Evolutionary conservation across 2,888 invertebrate genomes (phyloP), one percentile per base, ranked within the genome.

Genomic region (Pyrocoelia pectoralis): DNA sequence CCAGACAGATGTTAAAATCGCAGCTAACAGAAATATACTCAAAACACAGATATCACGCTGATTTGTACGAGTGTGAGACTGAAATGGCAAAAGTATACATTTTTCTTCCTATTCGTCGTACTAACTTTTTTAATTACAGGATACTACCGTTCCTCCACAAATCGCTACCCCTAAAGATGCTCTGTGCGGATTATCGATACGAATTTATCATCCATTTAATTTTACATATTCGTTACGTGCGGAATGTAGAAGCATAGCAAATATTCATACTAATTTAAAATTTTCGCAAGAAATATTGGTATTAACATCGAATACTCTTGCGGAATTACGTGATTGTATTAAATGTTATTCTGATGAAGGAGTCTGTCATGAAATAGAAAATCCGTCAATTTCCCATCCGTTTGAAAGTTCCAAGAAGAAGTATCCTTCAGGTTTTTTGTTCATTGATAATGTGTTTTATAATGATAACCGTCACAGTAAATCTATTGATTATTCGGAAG

Each of bases 401-500:
- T 1, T 1, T 13, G 14, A 6, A 4, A 14, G 14, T 41, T 6
- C 41, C 6, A 41, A 41, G 13, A 13, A 4, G 2, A 90, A 90
- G 84, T 91, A 87, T 76, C 88, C 87, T 62, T 89, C 93, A 0
- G 88, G 88, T 1, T 91, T 90, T 77, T 88, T 95, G 70, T 94
- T 89, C 75, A 91, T 95, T 56, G 88, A 92, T 68, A 86, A 88
- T 67, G 87, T 87, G 0, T 93, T 95, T 78, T 95, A 93, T 78
- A 89, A 91, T 76, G 94, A 95, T 76, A 83, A 82, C 69, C 82
- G 92, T 1, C 77, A 85, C 70, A 74, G 83, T 1, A 75, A 80
- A 0, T 85, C 87, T 64, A 79, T 83, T 33, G 91, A 94, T 75
- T 91, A 92, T 73, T 90, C 92, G 59, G 76, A 83, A 75, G 81